These are phyloP conservation scores for Anser brachyrhynchus DNA, from an alignment of 2,113 vertebrate genomes.

Conservation along the genomic window DNA sequence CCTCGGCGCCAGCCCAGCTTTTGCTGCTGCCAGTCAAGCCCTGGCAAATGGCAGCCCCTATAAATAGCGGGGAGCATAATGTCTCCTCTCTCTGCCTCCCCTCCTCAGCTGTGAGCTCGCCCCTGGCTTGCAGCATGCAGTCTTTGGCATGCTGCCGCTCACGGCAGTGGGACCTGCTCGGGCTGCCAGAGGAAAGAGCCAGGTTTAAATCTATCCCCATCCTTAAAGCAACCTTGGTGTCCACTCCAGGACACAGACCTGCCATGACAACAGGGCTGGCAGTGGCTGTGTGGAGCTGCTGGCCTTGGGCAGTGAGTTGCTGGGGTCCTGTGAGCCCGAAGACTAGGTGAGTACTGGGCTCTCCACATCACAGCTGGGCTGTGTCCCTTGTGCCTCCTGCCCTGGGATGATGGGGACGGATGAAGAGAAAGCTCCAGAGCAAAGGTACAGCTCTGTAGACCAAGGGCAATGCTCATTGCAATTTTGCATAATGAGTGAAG, in stretches of 20 bases:
- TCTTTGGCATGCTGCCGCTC: too few species aligned
- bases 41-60: conserved; percentile 19
- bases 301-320: rapidly evolving
- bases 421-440: neutral
- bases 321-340: rapidly evolving
- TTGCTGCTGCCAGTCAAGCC: conserved; percentile 20
- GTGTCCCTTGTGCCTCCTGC: neutral
- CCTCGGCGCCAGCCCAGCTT: neutral
- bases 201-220: neutral
- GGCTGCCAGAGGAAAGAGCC: neutral
- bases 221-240: neutral
- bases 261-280: neutral
- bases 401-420: neutral
- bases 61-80: neutral
- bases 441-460: neutral
- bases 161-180: neutral
- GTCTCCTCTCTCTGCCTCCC: neutral
- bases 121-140: rapidly evolving
- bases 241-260: neutral
- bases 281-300: neutral
- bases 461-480: neutral
- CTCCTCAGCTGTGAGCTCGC: neutral
- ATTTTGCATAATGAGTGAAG: neutral
- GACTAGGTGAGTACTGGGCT: neutral
- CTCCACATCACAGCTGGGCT: rapidly evolving